A percentile compares a stretch with the other conserved stretches of the same genome.
Evolutionary conservation across 2,888 invertebrate species (phyloP).

Genomic region (Drosophila anomalata): DNA sequence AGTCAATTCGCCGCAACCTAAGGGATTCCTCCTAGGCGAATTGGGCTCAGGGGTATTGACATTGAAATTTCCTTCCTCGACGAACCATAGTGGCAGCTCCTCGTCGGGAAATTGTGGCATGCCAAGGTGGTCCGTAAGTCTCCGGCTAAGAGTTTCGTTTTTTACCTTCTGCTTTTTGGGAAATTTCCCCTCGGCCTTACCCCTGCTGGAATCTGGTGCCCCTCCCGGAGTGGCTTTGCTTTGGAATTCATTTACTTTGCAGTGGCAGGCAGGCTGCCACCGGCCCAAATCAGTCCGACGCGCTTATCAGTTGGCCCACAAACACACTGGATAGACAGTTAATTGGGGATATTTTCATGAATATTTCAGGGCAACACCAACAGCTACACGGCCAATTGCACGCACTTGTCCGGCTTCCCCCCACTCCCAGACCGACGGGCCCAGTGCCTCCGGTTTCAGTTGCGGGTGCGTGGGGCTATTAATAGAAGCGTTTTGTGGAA

Average conservation of each 20-base stretch:
- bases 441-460: slow-evolving; percentile 19
- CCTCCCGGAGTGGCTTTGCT: not conserved
- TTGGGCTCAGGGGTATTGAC: slow-evolving; percentile 37
- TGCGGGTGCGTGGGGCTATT: slow-evolving; percentile 51
- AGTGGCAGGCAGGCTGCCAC: not conserved
- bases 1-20: slow-evolving; percentile 56
- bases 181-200: not conserved
- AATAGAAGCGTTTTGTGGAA: slow-evolving; percentile 45
- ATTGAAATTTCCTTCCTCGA: not conserved
- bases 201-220: slow-evolving; percentile 19
- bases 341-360: slow-evolving; percentile 27
- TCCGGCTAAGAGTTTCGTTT: not conserved
- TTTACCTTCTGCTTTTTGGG: not conserved
- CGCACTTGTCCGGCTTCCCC: slow-evolving; percentile 26
- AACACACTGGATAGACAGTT: slow-evolving; percentile 4
- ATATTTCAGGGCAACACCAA: slow-evolving; percentile 14
- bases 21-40: slow-evolving; percentile 50
- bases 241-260: slow-evolving; percentile 5
- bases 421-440: not conserved
- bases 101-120: not conserved
- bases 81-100: not conserved
- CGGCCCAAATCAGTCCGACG: not conserved
- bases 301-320: slow-evolving; percentile 18
- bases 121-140: not conserved
- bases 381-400: slow-evolving; percentile 20